Evolutionary conservation across 1,140 invertebrate species (phyloP).

Genomic region (Agrypnia vestita): DNA sequence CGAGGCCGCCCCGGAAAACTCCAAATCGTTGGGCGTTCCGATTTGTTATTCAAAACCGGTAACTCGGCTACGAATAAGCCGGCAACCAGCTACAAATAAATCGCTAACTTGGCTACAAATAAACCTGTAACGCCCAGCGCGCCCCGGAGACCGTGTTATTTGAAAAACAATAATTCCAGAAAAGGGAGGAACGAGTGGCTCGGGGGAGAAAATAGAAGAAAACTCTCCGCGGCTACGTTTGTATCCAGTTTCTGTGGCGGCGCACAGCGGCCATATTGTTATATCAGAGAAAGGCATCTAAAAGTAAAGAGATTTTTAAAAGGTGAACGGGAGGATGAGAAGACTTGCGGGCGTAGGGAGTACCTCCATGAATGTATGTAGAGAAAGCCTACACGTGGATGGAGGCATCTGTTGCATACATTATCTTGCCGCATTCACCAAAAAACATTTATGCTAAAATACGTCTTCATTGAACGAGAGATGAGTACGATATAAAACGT

Average conservation of each 20-base stretch:
- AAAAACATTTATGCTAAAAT: no score
- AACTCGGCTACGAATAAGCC: constrained; percentile 21
- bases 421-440: no score
- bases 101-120: constrained; percentile 21
- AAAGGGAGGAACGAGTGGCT: background rate
- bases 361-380: background rate
- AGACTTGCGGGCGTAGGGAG: background rate
- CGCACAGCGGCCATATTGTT: constrained; percentile 6
- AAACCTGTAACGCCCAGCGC: constrained; percentile 24
- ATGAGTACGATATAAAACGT: no score
- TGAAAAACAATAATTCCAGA: constrained; percentile 32
- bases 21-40: constrained; percentile 16
- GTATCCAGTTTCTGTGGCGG: constrained; percentile 14
- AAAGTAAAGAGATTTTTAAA: background rate
- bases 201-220: background rate
- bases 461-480: no score
- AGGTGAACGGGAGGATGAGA: background rate
- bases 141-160: constrained; percentile 10
- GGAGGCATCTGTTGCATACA: no score
- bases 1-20: background rate
- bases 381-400: no score
- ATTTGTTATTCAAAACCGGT: constrained; percentile 36
- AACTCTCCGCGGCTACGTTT: background rate
- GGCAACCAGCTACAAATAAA: constrained; percentile 1
- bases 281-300: constrained; percentile 1